These are phyloP conservation scores for Pseudorhombus dupliciocellatus DNA, from an alignment of 2,113 vertebrate genomes.

Conservation along the genomic window DNA sequence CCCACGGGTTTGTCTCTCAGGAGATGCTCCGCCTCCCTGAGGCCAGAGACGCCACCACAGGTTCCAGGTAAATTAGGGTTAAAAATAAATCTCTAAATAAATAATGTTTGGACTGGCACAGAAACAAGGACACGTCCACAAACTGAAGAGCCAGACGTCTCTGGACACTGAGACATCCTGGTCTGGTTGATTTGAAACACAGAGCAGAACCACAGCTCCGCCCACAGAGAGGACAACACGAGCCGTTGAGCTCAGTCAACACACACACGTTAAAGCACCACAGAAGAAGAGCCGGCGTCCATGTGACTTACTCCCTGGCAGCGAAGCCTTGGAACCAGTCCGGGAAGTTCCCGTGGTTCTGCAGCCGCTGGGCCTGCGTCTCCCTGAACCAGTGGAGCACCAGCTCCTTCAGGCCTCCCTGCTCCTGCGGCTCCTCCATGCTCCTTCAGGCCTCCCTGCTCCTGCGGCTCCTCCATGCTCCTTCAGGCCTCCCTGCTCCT, in stretches of 20 bases:
- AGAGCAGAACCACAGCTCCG: no score
- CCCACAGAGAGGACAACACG: no score
- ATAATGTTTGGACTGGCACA: no score
- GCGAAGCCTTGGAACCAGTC: slow-evolving; percentile 90
- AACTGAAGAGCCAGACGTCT: no score
- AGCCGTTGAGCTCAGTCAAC: no score
- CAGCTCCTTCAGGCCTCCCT: slow-evolving; percentile 78
- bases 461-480: not conserved
- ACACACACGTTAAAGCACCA: no score
- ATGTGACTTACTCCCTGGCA: slow-evolving; percentile 82
- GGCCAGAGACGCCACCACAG: not conserved
- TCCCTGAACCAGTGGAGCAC: slow-evolving; percentile 85
- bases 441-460: slow-evolving; percentile 54
- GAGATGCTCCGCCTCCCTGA: slow-evolving; percentile 85
- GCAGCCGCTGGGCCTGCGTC: slow-evolving; percentile 82
- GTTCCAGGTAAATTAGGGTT: slow-evolving; percentile 27
- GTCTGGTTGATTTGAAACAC: no score
- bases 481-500: no score
- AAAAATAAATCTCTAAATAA: not conserved
- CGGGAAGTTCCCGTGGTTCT: slow-evolving; percentile 80
- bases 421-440: slow-evolving; percentile 9
- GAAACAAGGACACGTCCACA: no score
- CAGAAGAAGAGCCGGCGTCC: no score
- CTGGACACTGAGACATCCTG: no score
- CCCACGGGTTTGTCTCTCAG: slow-evolving; percentile 82